Evolutionary conservation across 2,113 vertebrate species (phyloP), one percentile per base, ranked within the genome.

Genomic region (Sturnus vulgaris): DNA sequence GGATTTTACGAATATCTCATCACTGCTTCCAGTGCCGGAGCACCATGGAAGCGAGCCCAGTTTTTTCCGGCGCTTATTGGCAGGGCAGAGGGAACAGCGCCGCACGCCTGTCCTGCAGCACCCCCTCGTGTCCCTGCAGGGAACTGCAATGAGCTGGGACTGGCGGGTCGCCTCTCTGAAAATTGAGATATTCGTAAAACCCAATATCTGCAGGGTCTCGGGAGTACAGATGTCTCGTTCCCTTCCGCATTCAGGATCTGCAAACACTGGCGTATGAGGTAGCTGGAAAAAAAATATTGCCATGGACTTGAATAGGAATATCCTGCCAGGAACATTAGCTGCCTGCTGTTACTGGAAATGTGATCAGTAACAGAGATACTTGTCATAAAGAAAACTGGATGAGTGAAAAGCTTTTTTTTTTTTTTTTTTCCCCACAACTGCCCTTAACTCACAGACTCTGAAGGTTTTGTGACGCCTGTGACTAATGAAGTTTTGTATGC

Each of bases 21-120:
- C 33, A 5, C 22, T 39, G 39, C 9, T 39, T 39, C 39, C 39
- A 39, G 39, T 39, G 39, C 39, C 39, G 39, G 39, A 39, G 39
- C 39, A 39, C 39, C 10, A 39, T 39, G 39, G 39, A 39, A 14
- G 37, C 0, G 39, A 64, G 27, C 17, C 11, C 6, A 4, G 1
- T 13, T 33, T 6, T 46, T 7, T 28, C 37, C 52, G 16, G 64
- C 13, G 2, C 5, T 37, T 13, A 7, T 3, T 46, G 33, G 7
- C 7, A 1, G 7, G 5, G 35, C 17, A 12, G 9, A 12, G 25
- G 11, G 22, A 5, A 9, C 10, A 33, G n/a, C 49, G 10, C 40
- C 49, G 3, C 35, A 7, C 1, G 2, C 6, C 21, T 10, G 72
- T 28, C 55, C 42, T 66, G 50, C 69, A 35, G 59, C 24, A 5